Evolutionary conservation across 2,888 invertebrate species (phyloP), one percentile per base, ranked within the genome.

Genomic region (Caenorhabditis parvicauda): DNA sequence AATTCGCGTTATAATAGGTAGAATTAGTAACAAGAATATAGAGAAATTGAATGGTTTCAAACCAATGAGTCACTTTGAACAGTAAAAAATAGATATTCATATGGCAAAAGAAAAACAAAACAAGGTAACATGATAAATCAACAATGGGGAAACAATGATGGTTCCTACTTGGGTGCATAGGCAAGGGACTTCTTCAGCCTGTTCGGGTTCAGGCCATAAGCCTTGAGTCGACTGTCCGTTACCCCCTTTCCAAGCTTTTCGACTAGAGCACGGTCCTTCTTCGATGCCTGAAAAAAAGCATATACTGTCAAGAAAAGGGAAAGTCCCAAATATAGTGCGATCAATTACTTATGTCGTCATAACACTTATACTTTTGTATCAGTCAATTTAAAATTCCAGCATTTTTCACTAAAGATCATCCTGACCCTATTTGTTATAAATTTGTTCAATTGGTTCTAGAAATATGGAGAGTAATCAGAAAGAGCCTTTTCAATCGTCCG

Each of bases 191-290:
- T 88, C 79, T 88, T 88, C 76, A 89, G 90, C 81, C 90, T 91
- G 77, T 89, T 90, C 0, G 92, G 92, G 84, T 92, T 92, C 37
- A 93, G 87, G 51, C 93, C 94, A 82, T 90, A 96, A 0, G 92
- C 92, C 78, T 88, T 87, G 7, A 96, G 85, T 67, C 95, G 86
- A 67, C 89, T 89, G 82, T 91, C 90, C 37, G 61, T 57, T 28
- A 64, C 54, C 39, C 52, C 57, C 25, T 54, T 47, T 3, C 54
- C 59, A 21, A 43, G 59, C 17, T 58, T 64, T 14, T 58, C 54
- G 22, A 52, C 38, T 17, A 61, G 43, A 19, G 55, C 55, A 35
- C 38, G 56, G 35, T 63, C 57, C 66, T 62, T n/a, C n/a, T n/a
- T n/a, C n/a, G n/a, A n/a, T n/a, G n/a, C n/a, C n/a, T n/a, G n/a